Conservation (phyloP, 2,797 vertebrate species). For the Tympanoctomys barrerae region DNA sequence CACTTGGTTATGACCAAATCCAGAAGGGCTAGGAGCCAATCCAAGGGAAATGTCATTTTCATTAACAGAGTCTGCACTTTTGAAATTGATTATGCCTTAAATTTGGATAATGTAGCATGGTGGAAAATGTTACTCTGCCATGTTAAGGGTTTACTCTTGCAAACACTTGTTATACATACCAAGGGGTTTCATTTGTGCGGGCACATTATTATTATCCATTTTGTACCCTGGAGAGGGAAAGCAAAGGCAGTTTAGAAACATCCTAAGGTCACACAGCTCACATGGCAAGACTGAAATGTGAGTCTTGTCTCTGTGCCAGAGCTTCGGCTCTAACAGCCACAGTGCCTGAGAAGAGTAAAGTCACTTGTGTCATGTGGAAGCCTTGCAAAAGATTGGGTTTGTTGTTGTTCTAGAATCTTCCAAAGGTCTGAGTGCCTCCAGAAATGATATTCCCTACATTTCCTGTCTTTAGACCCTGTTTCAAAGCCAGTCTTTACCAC, state of each 20-base stretch:
- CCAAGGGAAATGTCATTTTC: background rate
- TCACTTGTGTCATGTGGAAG: background rate
- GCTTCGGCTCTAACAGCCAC: background rate
- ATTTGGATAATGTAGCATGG: background rate
- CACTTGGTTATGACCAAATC: background rate
- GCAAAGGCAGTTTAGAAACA: background rate
- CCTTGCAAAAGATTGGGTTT: background rate
- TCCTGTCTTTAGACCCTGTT: background rate
- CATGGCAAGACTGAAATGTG: background rate
- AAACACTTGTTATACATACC: background rate
- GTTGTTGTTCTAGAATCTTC: constrained; percentile 53
- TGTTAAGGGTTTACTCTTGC: background rate
- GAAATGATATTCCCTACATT: background rate
- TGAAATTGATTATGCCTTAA: background rate
- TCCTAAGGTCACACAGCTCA: background rate
- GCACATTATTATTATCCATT: background rate
- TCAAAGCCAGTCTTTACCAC: background rate
- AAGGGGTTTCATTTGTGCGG: background rate
- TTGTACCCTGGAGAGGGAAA: background rate
- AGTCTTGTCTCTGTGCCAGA: background rate
- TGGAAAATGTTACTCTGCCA: background rate
- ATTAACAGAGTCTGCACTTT: background rate
- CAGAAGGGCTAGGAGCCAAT: background rate
- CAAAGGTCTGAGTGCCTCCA: background rate
- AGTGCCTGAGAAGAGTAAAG: background rate